These are phyloP conservation scores for Ageneiosus marmoratus DNA, from an alignment of 2,113 vertebrate genomes.

Conservation along the genomic window DNA sequence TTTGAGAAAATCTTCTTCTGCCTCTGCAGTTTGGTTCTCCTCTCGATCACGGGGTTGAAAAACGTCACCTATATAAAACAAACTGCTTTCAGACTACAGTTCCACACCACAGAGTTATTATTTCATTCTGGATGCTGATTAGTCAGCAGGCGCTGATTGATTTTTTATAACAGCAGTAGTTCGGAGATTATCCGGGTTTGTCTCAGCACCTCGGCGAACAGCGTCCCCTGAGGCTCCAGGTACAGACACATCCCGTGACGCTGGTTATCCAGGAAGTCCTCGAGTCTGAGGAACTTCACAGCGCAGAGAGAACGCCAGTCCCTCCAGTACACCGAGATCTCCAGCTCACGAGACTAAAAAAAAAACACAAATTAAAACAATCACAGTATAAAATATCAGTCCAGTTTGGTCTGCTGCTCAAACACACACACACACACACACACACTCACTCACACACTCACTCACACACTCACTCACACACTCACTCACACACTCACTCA, in stretches of 20 bases:
- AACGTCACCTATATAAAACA: constrained; percentile 85
- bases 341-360: constrained; percentile 83
- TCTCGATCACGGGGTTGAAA: constrained; percentile 99
- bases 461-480: background rate
- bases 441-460: background rate
- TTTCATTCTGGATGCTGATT: background rate
- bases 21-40: constrained; percentile 95
- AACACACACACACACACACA: background rate
- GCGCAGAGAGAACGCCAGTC: constrained; percentile 89
- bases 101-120: no score
- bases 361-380: background rate
- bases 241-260: constrained; percentile 90
- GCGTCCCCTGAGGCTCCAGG: constrained; percentile 88
- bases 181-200: background rate
- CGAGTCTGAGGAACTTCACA: constrained; percentile 87
- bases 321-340: constrained; percentile 90
- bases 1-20: constrained; percentile 99
- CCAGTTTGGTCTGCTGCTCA: no score
- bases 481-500: background rate
- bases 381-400: no score
- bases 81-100: background rate
- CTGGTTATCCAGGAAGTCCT: constrained; percentile 91
- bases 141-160: background rate
- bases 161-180: background rate
- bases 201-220: constrained; percentile 83